These are phyloP conservation scores for Teleopsis dalmanni DNA, from an alignment of 1,140 invertebrate genomes.

Conservation along the genomic window DNA sequence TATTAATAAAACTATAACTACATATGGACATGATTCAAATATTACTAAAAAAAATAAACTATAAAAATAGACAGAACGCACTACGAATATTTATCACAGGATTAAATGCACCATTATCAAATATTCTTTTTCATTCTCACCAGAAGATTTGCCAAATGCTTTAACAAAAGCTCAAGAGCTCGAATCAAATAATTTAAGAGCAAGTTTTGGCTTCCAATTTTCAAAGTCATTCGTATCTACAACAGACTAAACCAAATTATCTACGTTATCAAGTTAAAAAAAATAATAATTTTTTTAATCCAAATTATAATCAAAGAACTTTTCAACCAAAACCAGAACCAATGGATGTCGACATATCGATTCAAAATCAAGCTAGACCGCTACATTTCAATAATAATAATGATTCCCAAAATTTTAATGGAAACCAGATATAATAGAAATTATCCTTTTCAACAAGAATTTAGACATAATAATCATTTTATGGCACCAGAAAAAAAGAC, in stretches of 20 bases:
- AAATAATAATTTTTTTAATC: not conserved
- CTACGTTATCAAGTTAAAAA: not conserved
- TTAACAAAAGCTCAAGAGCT: slow-evolving; percentile 7
- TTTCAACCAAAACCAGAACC: not conserved
- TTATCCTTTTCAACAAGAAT: no score
- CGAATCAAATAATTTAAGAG: not conserved
- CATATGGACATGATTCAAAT: not conserved
- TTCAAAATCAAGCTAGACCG: not conserved
- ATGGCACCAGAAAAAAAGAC: no score
- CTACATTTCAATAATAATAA: not conserved
- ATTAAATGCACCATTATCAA: not conserved
- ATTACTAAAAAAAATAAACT: slow-evolving; percentile 2
- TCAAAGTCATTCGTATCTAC: not conserved
- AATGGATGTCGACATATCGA: not conserved
- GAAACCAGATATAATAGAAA: no score
- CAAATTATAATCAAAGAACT: not conserved
- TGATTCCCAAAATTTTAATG: no score
- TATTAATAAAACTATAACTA: not conserved
- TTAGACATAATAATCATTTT: no score
- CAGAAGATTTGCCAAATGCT: slow-evolving; percentile 1
- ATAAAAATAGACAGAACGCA: not conserved
- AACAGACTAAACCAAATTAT: no score
- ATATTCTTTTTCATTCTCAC: not conserved
- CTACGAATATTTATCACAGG: slow-evolving; percentile 5
- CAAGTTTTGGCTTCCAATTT: not conserved